Evolutionary conservation across 2,888 invertebrate species (phyloP), one percentile per base, ranked within the genome.

Genomic region (Ditula angustiorana): DNA sequence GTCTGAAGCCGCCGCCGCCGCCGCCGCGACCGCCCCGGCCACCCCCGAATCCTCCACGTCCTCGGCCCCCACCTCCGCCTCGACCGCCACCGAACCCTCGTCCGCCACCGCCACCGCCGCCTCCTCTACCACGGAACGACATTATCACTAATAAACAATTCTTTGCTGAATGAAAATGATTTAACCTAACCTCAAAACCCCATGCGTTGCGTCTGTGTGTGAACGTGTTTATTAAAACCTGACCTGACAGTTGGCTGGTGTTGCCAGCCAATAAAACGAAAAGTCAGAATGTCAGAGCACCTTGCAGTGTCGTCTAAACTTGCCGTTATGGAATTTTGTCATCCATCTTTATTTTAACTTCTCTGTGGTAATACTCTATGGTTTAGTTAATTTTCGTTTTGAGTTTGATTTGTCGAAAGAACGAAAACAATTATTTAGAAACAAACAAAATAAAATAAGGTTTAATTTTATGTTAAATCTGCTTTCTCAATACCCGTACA

Each of bases 1-100:
- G 94, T 57, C 95, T 86, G 67, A 85, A 90, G 23, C 94, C 90
- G 0, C 94, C 91, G 4, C 94, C 90, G 13, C 94, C 89, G 8
- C 94, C 90, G 5, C 93, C 87, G 0, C 93, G 84, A 2, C 93
- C 76, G 4, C 90, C 80, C 13, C 88, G 84, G 8, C 87, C 80
- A 1, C 86, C 83, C 4, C 90, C 83, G 41, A 88, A 82, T n/a
- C 92, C 81, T 2, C 91, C 82, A 19, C 90, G 81, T 5, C 83
- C 77, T 7, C 85, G 79, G 10, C 87, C 83, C 21, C 89, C 82
- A 28, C 87, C 83, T 16, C 88, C 84, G 10, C 88, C 82, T 5
- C 88, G 80, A 0, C 86, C 82, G 8, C 87, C 81, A 1, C 84
- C 68, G 7, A 70, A 67, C 2, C 75, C 81, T 7, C 84, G 80